These are phyloP conservation scores for Ennomos erosarius DNA, from an alignment of 2,888 invertebrate species.

Conservation along the genomic window DNA sequence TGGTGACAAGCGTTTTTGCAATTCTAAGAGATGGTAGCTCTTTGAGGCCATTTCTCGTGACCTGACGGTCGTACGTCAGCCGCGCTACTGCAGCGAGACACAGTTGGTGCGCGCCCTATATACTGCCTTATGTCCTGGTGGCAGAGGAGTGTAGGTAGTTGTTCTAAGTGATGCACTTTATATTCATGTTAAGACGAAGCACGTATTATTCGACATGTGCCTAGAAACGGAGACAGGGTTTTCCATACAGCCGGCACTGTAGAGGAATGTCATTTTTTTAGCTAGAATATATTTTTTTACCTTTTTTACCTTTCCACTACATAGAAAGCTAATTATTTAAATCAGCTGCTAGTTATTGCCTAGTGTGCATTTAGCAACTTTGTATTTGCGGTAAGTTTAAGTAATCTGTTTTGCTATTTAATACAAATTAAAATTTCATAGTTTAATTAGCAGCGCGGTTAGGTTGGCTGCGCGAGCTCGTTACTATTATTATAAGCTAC, in stretches of 20 bases:
- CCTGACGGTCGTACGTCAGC: conserved; percentile 39
- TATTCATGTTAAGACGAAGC: conserved; percentile 5
- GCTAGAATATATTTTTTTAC: too few relatives aligned
- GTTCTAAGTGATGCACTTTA: conserved; percentile 6
- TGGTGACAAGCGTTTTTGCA: conserved; percentile 36
- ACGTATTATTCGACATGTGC: conserved; percentile 10
- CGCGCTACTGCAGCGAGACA: conserved; percentile 15
- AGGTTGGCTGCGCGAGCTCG: not conserved
- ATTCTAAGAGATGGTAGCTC: conserved; percentile 46
- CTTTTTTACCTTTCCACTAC: too few relatives aligned
- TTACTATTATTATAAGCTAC: conserved; percentile 9
- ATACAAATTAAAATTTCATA: too few relatives aligned
- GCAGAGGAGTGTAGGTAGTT: too few relatives aligned
- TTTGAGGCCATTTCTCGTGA: conserved; percentile 46
- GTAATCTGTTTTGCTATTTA: too few relatives aligned
- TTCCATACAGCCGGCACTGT: not conserved
- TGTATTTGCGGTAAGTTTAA: too few relatives aligned
- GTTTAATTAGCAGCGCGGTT: too few relatives aligned
- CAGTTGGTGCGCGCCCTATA: not conserved
- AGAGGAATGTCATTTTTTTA: too few relatives aligned
- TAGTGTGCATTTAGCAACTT: too few relatives aligned
- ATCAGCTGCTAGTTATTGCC: too few relatives aligned
- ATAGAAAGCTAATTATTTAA: too few relatives aligned
- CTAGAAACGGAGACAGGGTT: conserved; percentile 4
- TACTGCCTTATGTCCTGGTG: too few relatives aligned